Percentiles rank a stretch among this genome's conserved stretches.
phyloP scores from a whole-genome alignment of 2,113 vertebrate genomes.

The Pandion haliaetus region DNA sequence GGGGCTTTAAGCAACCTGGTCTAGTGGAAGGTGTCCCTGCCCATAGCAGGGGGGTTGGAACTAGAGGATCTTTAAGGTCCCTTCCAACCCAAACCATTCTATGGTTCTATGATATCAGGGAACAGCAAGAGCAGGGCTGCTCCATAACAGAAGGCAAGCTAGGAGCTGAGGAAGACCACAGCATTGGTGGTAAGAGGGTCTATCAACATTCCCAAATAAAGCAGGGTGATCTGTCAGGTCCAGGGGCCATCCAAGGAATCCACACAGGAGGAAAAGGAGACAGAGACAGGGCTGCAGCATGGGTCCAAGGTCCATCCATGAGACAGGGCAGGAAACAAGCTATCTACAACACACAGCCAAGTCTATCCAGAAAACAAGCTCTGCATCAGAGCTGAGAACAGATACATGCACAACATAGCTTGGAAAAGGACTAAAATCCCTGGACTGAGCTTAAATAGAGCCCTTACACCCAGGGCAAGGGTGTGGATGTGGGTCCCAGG shows the following conservation, averaged over 20 bases:
- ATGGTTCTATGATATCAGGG: background rate
- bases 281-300: background rate
- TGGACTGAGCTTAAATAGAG: background rate
- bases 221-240: background rate
- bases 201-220: background rate
- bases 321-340: background rate
- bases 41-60: too few relatives aligned
- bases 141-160: background rate
- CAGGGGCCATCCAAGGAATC: background rate
- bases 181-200: background rate
- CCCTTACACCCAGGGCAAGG: background rate
- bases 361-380: background rate
- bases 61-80: too few relatives aligned
- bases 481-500: background rate
- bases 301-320: accelerated
- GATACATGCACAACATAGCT: accelerated
- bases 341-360: accelerated
- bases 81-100: too few relatives aligned
- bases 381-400: accelerated
- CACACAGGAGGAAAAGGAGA: background rate
- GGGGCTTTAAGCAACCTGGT: too few relatives aligned
- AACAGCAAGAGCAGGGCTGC: background rate
- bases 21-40: too few relatives aligned
- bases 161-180: background rate
- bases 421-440: accelerated